Base-by-base conservation (phyloP, 1,140 invertebrate species). In the Lucilia sericata region DNA sequence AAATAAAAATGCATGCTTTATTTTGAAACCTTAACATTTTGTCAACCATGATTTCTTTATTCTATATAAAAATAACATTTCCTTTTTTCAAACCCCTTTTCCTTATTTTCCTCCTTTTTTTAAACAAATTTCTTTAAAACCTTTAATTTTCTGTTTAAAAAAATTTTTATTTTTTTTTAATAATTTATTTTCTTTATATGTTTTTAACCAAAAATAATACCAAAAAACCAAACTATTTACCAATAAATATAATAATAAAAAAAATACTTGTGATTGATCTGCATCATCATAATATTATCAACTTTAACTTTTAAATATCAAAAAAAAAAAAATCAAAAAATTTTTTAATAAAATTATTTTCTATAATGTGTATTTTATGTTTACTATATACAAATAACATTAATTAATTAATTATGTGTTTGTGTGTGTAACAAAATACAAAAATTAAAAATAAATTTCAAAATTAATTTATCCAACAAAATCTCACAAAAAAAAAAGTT, bases 401-500 rank as follows among this genome's bases (percentile, higher is more conserved):
- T 30, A 30, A 30, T 30, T 30, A 65, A 21, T 14, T 14, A 60
- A 78, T 30, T 60, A 60, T 60, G 51, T 60, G 51, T 60, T 60
- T 60, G 17, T 60, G 13, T 76, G 51, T 76, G 30, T 78, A 42
- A 42, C 42, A n/a, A 36, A 12, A 78, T 78, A n/a, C 75, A 30
- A 34, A 17, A 34, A n/a, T 55, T 9, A 82, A 51, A 84, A 75
- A 42, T 30, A 60, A 82, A 82, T 19, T 55, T 49, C 51, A 42
- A 80, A 82, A 14, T 55, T 42, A 83, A 83, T 42, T 83, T 30
- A 65, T 60, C 60, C 34, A 75, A 17, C 70, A 70, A 34, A 36
- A 65, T n/a, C 17, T 78, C 47, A 84, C 21, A 65, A 74, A 82
- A 42, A 42, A 75, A 82, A 82, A 85, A 88, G 90, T 87, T 89